phyloP scores from a whole-genome alignment of 2,888 invertebrate genomes.

The Matsumyia berberina region DNA sequence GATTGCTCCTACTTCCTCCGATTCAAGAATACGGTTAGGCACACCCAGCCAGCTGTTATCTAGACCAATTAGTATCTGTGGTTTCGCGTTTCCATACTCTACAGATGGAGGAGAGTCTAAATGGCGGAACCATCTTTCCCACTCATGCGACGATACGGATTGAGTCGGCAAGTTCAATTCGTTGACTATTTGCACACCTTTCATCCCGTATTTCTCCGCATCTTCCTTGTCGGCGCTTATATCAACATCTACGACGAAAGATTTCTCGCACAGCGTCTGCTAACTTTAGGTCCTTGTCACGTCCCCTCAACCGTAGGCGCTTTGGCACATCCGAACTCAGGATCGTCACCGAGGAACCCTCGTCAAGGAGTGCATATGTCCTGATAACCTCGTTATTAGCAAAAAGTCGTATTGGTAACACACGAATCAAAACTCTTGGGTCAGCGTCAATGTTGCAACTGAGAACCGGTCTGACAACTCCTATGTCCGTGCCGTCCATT shows the following conservation, averaged over 20 bases:
- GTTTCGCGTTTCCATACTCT: conserved; percentile 4
- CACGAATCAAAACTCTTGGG: conserved; percentile 47
- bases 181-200: conserved; percentile 42
- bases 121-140: conserved; percentile 18
- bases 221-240: neutral
- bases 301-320: neutral
- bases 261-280: neutral
- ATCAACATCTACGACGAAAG: conserved; percentile 1
- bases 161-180: conserved; percentile 61
- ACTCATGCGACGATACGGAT: conserved; percentile 45
- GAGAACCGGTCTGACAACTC: conserved; percentile 12
- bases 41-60: conserved; percentile 9
- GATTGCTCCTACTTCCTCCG: neutral
- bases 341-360: too few relatives aligned
- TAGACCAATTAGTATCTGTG: conserved; percentile 11
- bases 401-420: conserved; percentile 32
- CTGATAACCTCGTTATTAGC: too few relatives aligned
- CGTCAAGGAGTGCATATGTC: too few relatives aligned
- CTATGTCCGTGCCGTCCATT: too few relatives aligned
- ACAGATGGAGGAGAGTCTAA: neutral
- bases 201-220: neutral
- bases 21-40: neutral
- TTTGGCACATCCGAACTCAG: too few relatives aligned
- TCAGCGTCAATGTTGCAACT: conserved; percentile 21
- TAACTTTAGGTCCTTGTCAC: neutral